Percentiles rank a stretch among this genome's conserved stretches.
Evolutionary conservation across 2,113 vertebrate genomes (phyloP).

Genomic region (Vicugna pacos): DNA sequence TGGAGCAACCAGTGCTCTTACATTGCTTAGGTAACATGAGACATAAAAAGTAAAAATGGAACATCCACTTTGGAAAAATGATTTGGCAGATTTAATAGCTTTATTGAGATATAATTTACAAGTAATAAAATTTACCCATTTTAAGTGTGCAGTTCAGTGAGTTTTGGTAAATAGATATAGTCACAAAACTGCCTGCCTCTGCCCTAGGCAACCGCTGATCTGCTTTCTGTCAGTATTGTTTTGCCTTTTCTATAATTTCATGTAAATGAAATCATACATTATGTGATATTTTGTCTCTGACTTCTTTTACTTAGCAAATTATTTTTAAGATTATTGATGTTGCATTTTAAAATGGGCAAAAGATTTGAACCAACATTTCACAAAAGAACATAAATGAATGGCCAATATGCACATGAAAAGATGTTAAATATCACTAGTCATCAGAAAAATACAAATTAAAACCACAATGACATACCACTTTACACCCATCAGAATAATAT

Average conservation of each 20-base stretch:
- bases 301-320: slow-evolving; percentile 16
- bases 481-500: not conserved
- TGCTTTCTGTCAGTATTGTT: not conserved
- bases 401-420: not conserved
- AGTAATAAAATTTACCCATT: not conserved
- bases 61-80: not conserved
- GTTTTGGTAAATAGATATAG: not conserved
- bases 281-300: not conserved
- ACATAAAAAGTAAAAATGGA: not conserved
- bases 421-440: not conserved
- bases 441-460: slow-evolving; percentile 29
- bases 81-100: not conserved
- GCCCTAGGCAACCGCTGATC: not conserved
- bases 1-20: not conserved
- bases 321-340: not conserved
- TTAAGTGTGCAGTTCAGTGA: not conserved
- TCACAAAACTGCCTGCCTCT: not conserved
- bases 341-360: not conserved
- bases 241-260: slow-evolving; percentile 1
- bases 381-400: not conserved
- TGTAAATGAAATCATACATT: not conserved
- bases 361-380: not conserved
- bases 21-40: not conserved
- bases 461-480: not conserved
- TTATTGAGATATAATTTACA: not conserved